Evolutionary conservation across 1,140 invertebrate species (phyloP).

Genomic region (Aporrectodea caliginosa): DNA sequence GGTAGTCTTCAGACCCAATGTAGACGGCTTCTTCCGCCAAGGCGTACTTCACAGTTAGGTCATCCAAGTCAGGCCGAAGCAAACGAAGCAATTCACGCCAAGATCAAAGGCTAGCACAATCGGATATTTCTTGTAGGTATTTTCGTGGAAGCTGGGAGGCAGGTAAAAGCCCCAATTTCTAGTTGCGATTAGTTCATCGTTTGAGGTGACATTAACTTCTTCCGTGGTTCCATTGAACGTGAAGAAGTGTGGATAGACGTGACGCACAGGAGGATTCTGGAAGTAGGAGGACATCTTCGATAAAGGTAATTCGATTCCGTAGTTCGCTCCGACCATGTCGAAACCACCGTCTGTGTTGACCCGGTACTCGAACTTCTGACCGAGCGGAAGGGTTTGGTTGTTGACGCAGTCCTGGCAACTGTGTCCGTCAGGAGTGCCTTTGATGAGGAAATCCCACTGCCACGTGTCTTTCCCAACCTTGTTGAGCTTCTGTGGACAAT

Average conservation of each 20-base stretch:
- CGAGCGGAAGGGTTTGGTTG: background rate
- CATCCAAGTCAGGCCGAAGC: background rate
- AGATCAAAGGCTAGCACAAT: background rate
- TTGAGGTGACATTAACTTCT: background rate
- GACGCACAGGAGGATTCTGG: background rate
- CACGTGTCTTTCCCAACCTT: background rate
- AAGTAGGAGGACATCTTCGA: background rate
- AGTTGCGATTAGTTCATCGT: background rate
- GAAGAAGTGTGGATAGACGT: background rate
- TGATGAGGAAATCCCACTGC: background rate
- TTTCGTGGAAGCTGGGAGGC: background rate
- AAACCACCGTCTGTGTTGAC: background rate
- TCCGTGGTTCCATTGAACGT: background rate
- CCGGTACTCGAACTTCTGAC: background rate
- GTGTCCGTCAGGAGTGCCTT: background rate
- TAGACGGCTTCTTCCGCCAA: background rate
- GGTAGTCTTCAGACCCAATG: background rate
- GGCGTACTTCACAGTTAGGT: background rate
- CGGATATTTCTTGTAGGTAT: background rate
- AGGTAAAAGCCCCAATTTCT: background rate
- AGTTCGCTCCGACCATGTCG: background rate
- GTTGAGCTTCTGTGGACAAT: background rate
- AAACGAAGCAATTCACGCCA: background rate
- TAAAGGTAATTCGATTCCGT: background rate
- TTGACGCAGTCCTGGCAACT: background rate